Conservation (phyloP, 2,888 invertebrate species). For the Camptogramma bilineatum region DNA sequence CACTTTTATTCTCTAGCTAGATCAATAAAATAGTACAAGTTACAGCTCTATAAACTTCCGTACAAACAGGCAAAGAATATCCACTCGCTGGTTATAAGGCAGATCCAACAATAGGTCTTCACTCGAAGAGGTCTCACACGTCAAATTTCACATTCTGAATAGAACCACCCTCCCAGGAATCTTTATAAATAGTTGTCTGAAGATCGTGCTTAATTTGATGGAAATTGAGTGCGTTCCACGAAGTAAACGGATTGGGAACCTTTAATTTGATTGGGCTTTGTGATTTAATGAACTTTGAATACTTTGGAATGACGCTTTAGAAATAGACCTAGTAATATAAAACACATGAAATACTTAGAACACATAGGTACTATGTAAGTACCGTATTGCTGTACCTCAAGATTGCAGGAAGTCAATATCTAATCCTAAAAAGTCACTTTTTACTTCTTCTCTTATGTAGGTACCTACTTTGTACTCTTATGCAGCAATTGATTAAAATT, state of each 20-base stretch:
- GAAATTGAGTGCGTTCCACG: conserved; percentile 76
- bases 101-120: conserved; percentile 68
- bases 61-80: conserved; percentile 71
- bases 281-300: conserved; percentile 43
- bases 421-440: too few relatives aligned
- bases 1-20: too few relatives aligned
- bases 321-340: neutral
- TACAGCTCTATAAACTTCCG: conserved; percentile 55
- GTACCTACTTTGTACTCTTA: too few relatives aligned
- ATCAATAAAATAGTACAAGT: too few relatives aligned
- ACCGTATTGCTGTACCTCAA: too few relatives aligned
- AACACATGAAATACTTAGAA: neutral
- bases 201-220: conserved; percentile 81
- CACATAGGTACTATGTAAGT: too few relatives aligned
- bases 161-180: conserved; percentile 69
- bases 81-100: conserved; percentile 68
- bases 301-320: conserved; percentile 11
- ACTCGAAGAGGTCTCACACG: conserved; percentile 73
- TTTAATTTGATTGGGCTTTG: conserved; percentile 70
- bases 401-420: too few relatives aligned
- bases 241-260: conserved; percentile 72
- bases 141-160: conserved; percentile 85
- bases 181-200: conserved; percentile 83
- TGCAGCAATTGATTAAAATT: too few relatives aligned
- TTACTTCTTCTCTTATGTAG: too few relatives aligned